Base-by-base conservation (phyloP, 2,797 vertebrate species). In the Cetoscarus ocellatus region DNA sequence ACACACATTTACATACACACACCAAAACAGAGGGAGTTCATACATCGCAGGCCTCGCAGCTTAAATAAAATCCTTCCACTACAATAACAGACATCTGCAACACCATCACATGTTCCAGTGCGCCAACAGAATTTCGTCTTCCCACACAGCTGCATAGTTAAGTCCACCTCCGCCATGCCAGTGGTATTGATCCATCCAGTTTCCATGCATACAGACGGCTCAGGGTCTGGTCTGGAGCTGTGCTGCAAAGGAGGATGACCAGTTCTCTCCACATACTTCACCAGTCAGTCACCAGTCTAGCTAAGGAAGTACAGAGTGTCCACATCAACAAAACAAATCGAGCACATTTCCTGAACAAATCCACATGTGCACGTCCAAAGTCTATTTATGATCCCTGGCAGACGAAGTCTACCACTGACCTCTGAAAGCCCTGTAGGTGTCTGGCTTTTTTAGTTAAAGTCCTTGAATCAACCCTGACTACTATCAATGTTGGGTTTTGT, bases 1-100 rank as follows among this genome's bases (percentile, higher is more conserved):
- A 86, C 76, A 82, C 76, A 84, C 75, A 88, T 60, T 78, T 80
- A 75, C 56, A 64, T 79, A 74, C 39, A 80, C 67, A 59, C 48
- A 67, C 49, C 50, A 43, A 53, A 19, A 69, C 62, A 58, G 38
- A 27, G 38, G 7, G 13, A 19, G 11, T 59, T 68, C 66, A 75
- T 73, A 73, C 60, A 63, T 61, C 50, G 27, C 5, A n/a, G 52
- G 80, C 54, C 66, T 66, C 62, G 42, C 17, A 70, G 61, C 18
- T 48, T 49, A 65, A 70, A 67, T 70, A 45, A 63, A 73, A 74
- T 62, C 49, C n/a, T 44, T 70, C 75, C 44, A 75, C 59, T 45
- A 69, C 72, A 71, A 70, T 61, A 77, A 63, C 60, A 82, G 72
- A 73, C 59, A 67, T 75, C 81, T 80, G 75, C 75, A 52, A 54